These are phyloP conservation scores for Sipunculus nudus DNA, from an alignment of 2,888 invertebrate species.

Conservation along the genomic window DNA sequence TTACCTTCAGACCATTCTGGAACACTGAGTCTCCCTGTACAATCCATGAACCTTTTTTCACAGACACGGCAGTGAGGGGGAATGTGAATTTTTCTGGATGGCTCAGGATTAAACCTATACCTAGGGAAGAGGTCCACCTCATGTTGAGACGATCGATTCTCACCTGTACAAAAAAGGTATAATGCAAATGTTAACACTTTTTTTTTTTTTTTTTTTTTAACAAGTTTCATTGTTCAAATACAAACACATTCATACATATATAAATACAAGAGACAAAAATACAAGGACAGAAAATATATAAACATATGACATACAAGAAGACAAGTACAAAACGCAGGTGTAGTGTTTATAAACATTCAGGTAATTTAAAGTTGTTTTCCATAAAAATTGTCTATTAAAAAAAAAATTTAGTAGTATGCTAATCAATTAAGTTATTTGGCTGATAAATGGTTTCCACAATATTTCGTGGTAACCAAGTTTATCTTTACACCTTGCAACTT, in stretches of 20 bases:
- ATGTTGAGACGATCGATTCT: conserved; percentile 76
- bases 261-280: neutral
- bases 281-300: no score
- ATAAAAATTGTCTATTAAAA: no score
- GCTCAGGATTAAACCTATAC: conserved; percentile 82
- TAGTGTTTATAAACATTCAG: no score
- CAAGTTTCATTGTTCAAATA: neutral
- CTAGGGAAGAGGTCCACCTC: conserved; percentile 82
- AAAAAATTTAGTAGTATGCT: no score
- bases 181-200: neutral
- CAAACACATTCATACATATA: neutral
- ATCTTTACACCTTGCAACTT: no score
- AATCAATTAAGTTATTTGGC: no score
- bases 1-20: conserved; percentile 81
- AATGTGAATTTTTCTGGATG: conserved; percentile 76
- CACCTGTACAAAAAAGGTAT: conserved; percentile 52
- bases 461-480: no score
- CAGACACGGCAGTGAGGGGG: conserved; percentile 78
- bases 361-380: no score
- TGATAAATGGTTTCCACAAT: no score
- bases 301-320: no score
- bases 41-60: conserved; percentile 84
- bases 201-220: neutral
- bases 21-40: conserved; percentile 84
- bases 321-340: no score